A percentile compares a stretch with the other conserved stretches of the same genome.
Evolutionary conservation across 2,797 vertebrate species (phyloP).

Genomic region (Rhincodon typus): DNA sequence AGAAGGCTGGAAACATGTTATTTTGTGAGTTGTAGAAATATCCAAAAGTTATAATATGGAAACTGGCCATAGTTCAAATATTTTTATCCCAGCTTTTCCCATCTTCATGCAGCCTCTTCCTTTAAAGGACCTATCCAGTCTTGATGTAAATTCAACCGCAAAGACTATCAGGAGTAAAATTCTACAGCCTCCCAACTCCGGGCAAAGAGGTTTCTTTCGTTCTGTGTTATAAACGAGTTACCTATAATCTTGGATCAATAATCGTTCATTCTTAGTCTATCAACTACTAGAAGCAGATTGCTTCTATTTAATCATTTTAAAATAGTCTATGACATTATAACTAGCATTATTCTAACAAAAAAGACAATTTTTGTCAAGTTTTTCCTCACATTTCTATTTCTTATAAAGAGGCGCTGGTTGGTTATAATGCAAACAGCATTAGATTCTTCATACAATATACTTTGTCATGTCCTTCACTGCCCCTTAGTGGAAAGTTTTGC

Average conservation of each 20-base stretch:
- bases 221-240: background rate
- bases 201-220: background rate
- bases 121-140: background rate
- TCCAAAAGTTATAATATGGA: background rate
- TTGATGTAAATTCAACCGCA: background rate
- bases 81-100: background rate
- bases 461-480: conserved; percentile 51
- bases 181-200: background rate
- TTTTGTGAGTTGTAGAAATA: too few relatives aligned
- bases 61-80: background rate
- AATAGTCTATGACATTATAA: background rate
- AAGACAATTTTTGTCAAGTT: background rate
- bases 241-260: background rate
- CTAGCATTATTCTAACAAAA: background rate
- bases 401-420: background rate
- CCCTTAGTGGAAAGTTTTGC: conserved; percentile 51
- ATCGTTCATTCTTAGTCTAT: background rate
- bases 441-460: background rate
- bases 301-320: background rate
- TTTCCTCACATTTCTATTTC: background rate
- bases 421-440: background rate
- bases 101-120: background rate
- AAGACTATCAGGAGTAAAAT: background rate
- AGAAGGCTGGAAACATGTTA: background rate
- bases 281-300: background rate